These are phyloP conservation scores for Lithophane leautieri DNA, from an alignment of 2,888 invertebrate genomes.

Conservation along the genomic window DNA sequence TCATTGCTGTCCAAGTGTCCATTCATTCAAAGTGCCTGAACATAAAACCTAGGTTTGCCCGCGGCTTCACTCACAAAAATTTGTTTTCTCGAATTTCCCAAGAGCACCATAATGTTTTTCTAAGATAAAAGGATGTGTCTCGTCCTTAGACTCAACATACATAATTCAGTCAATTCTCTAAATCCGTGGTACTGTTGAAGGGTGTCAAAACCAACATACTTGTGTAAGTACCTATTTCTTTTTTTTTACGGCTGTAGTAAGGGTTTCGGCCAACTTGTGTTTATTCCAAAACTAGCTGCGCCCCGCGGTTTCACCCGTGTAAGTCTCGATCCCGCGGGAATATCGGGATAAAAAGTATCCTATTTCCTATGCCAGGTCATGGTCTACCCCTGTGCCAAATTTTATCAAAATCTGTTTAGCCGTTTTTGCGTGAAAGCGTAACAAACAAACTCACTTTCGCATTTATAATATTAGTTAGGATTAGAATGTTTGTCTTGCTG, in stretches of 20 bases:
- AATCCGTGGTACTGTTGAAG: constrained; percentile 44
- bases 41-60: constrained; percentile 39
- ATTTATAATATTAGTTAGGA: too few species aligned
- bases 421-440: too few species aligned
- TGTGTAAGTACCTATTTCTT: background rate
- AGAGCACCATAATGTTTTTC: constrained; percentile 57
- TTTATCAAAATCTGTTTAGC: too few species aligned
- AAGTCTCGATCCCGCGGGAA: too few species aligned
- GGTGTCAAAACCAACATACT: constrained; percentile 38
- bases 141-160: constrained; percentile 41
- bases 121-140: constrained; percentile 54
- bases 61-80: constrained; percentile 38
- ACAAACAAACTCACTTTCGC: too few species aligned
- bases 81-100: constrained; percentile 58
- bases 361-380: too few species aligned
- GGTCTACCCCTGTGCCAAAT: too few species aligned
- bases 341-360: too few species aligned
- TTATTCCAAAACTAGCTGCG: too few species aligned
- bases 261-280: background rate
- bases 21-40: constrained; percentile 6
- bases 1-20: background rate
- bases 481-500: too few species aligned
- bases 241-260: background rate
- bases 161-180: constrained; percentile 57
- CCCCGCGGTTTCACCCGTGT: too few species aligned